Evolutionary conservation across 2,797 vertebrate species (phyloP).

Genomic region (Poeciliopsis turneri): DNA sequence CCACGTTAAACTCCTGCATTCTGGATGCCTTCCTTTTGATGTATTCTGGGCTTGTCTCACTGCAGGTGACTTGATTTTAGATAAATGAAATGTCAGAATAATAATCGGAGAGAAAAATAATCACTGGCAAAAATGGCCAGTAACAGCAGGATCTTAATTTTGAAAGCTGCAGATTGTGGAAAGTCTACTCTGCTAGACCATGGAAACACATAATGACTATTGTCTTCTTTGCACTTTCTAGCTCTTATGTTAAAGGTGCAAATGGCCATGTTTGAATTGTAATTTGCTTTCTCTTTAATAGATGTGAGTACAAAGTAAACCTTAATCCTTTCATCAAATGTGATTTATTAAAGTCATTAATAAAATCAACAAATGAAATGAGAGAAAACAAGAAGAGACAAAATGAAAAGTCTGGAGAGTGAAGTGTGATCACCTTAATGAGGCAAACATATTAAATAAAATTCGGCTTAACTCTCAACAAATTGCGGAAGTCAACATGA

Average conservation of each 20-base stretch:
- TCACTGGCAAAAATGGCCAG: neutral
- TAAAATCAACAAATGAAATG: neutral
- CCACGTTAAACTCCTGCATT: neutral
- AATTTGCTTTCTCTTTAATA: neutral
- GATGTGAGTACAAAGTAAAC: neutral
- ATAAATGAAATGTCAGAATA: neutral
- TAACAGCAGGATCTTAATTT: neutral
- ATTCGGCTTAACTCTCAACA: neutral
- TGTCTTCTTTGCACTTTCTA: neutral
- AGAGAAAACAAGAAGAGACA: neutral
- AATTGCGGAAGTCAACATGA: neutral
- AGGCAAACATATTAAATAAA: neutral
- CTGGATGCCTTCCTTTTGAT: neutral
- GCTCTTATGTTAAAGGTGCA: neutral
- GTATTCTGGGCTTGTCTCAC: neutral
- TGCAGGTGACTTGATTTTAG: neutral
- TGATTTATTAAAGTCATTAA: neutral
- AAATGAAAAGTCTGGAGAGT: neutral
- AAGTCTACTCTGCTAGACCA: neutral
- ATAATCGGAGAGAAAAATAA: neutral
- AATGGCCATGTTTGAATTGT: neutral
- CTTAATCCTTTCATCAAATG: neutral
- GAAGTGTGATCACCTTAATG: neutral
- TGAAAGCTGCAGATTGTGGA: neutral
- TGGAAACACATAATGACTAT: neutral